These are phyloP conservation scores for Aphelinus certus DNA, from an alignment of 1,140 invertebrate genomes.

Conservation along the genomic window DNA sequence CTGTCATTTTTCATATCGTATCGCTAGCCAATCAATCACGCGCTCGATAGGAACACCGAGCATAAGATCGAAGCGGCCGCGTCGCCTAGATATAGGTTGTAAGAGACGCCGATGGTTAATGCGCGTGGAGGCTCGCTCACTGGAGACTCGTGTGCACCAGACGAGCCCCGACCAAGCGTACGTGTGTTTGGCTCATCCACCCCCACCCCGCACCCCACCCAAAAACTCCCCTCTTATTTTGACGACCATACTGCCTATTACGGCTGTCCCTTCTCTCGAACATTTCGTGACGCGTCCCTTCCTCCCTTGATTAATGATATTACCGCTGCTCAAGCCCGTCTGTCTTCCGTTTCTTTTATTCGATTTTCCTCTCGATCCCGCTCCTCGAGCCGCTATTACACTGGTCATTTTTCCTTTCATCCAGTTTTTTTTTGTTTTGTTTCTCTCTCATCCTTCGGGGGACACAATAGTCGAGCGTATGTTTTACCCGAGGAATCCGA, in stretches of 20 bases:
- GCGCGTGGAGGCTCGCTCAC: slow-evolving; percentile 14
- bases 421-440: neutral
- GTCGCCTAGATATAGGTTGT: slow-evolving; percentile 40
- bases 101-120: slow-evolving; percentile 44
- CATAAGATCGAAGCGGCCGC: slow-evolving; percentile 30
- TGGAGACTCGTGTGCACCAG: neutral
- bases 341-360: slow-evolving; percentile 19
- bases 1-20: slow-evolving; percentile 30
- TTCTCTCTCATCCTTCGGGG: neutral
- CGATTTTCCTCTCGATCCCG: slow-evolving; percentile 28
- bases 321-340: slow-evolving; percentile 19
- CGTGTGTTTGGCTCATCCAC: slow-evolving; percentile 38
- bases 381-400: neutral
- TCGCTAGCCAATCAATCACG: slow-evolving; percentile 46
- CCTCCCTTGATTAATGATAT: slow-evolving; percentile 53
- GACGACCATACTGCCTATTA: slow-evolving; percentile 49
- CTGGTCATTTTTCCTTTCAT: neutral
- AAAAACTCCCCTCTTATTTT: slow-evolving; percentile 35
- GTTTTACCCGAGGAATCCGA: no score
- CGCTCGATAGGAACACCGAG: slow-evolving; percentile 46
- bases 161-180: slow-evolving; percentile 39
- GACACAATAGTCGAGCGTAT: no score
- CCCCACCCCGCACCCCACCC: slow-evolving; percentile 40
- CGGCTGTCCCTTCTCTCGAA: slow-evolving; percentile 24
- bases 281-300: slow-evolving; percentile 45